These are phyloP conservation scores for Tamandua tetradactyla DNA, from an alignment of 2,797 vertebrate genomes.

Conservation along the genomic window DNA sequence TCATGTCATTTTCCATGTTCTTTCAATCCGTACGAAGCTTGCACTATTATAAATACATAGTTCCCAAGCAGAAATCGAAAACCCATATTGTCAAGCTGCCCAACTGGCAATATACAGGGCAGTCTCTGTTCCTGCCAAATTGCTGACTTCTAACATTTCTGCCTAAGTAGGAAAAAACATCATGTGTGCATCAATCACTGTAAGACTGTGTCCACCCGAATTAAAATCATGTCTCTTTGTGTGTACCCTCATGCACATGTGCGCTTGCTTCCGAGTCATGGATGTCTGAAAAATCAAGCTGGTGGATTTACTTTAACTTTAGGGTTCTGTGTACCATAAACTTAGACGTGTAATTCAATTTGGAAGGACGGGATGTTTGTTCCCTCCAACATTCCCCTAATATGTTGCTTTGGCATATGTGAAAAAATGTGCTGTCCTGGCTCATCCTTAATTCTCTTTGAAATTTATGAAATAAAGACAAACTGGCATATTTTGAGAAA, in stretches of 20 bases:
- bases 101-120: conserved; percentile 63
- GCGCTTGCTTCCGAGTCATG: conserved; percentile 13
- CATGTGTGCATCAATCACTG: conserved; percentile 32
- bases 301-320: conserved; percentile 61
- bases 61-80: conserved; percentile 69
- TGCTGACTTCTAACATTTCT: conserved; percentile 76
- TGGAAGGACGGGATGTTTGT: conserved; percentile 41
- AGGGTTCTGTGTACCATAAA: conserved; percentile 40
- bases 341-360: conserved; percentile 69
- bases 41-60: conserved; percentile 63
- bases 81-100: conserved; percentile 65
- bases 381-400: conserved; percentile 28
- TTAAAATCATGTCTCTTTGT: conserved; percentile 50
- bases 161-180: conserved; percentile 52
- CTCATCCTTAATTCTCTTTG: conserved; percentile 66
- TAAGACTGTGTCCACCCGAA: background rate
- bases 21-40: conserved; percentile 20
- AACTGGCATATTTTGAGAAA: conserved; percentile 23
- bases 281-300: conserved; percentile 23
- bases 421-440: conserved; percentile 39
- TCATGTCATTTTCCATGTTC: conserved; percentile 47
- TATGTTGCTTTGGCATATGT: conserved; percentile 17
- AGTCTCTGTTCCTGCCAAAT: conserved; percentile 57
- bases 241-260: background rate
- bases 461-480: conserved; percentile 60